Conservation (phyloP, 2,797 vertebrate genomes). For the Buphagus erythrorhynchus region DNA sequence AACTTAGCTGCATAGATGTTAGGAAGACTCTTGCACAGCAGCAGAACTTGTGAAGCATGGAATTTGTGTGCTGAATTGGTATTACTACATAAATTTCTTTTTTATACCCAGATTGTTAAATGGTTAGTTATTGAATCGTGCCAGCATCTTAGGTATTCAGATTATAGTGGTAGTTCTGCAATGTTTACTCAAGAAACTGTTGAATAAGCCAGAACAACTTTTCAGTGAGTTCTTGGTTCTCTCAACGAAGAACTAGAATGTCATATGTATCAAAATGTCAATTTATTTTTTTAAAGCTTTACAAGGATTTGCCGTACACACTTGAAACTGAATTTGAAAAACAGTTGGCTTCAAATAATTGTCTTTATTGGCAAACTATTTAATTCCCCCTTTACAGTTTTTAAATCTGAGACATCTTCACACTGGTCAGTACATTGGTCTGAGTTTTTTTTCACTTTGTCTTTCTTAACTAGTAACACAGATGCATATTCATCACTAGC, state of each 20-base stretch:
- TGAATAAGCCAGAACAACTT: neutral
- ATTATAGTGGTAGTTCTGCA: slow-evolving; percentile 17
- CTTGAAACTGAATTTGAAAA: neutral
- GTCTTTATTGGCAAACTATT: neutral
- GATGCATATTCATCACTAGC: neutral
- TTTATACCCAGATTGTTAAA: slow-evolving; percentile 48
- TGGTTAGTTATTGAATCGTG: slow-evolving; percentile 30
- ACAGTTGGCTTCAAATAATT: neutral
- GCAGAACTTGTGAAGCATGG: slow-evolving; percentile 67
- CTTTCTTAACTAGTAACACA: neutral
- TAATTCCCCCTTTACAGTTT: neutral
- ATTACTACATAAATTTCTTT: slow-evolving; percentile 53
- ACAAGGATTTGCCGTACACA: neutral
- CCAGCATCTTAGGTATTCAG: slow-evolving; percentile 37
- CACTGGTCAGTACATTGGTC: neutral
- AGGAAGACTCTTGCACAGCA: slow-evolving; percentile 53
- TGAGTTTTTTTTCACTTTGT: neutral
- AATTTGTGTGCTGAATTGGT: slow-evolving; percentile 62
- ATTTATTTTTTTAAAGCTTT: neutral
- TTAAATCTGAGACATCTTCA: neutral
- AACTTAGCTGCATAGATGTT: slow-evolving; percentile 24
- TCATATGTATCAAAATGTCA: neutral
- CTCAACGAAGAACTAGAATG: neutral
- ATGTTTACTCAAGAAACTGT: neutral
- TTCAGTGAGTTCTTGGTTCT: neutral